A percentile compares a stretch with the other conserved stretches of the same genome.
phyloP scores from a whole-genome alignment of 2,113 vertebrate species.

The Prietella phreatophila region DNA sequence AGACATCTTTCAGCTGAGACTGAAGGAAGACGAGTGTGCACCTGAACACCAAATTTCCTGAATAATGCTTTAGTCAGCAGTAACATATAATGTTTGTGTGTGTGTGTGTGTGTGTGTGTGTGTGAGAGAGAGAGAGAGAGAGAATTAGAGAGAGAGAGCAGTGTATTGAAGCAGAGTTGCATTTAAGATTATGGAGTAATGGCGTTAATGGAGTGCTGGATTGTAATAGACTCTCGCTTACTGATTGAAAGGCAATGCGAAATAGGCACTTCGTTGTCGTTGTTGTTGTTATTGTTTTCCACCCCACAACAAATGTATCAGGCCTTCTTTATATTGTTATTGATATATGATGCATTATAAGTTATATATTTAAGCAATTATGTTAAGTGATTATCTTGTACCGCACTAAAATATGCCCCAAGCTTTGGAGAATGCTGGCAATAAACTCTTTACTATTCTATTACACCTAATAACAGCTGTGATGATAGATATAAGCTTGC shows the following conservation, averaged over 20 bases:
- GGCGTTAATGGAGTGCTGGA: constrained; percentile 31
- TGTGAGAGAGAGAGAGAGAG: too few species aligned
- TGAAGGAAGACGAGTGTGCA: not conserved
- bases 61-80: constrained; percentile 34
- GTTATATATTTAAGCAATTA: not conserved
- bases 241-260: not conserved
- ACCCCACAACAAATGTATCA: not conserved
- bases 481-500: not conserved
- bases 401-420: not conserved
- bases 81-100: not conserved
- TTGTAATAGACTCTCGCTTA: constrained; percentile 1
- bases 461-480: not conserved
- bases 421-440: not conserved
- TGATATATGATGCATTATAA: not conserved
- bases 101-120: not conserved
- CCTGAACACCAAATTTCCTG: not conserved
- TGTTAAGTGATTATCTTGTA: not conserved
- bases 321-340: not conserved
- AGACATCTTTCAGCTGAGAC: not conserved
- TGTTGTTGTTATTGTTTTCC: not conserved
- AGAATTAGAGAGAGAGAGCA: not conserved
- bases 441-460: not conserved
- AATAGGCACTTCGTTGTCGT: not conserved
- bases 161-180: constrained; percentile 28
- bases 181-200: too few species aligned